A percentile compares a stretch with the other conserved stretches of the same genome.
Evolutionary conservation across 2,113 vertebrate genomes (phyloP).

Genomic region (Cnemophilus loriae): DNA sequence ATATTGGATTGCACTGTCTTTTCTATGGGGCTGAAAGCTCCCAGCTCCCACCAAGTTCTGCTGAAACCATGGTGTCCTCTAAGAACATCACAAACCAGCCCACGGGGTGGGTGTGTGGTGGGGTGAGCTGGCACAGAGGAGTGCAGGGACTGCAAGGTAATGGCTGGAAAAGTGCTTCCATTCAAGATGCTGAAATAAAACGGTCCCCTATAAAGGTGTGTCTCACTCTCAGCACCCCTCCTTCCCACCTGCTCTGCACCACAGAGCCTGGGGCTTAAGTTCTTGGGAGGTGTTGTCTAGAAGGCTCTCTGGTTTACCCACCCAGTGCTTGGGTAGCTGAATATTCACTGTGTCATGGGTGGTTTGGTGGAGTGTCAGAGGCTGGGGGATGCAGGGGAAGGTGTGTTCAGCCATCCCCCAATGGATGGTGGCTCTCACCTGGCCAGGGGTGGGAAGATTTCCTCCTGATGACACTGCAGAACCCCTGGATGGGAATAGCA

Average conservation of each 20-base stretch:
- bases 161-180: not conserved
- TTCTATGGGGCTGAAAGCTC: not conserved
- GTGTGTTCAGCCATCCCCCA: not conserved
- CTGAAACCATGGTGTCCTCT: not conserved
- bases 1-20: not conserved
- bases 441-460: not conserved
- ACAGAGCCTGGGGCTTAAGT: not conserved
- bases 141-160: not conserved
- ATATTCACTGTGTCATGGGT: not conserved
- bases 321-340: not conserved
- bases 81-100: not conserved
- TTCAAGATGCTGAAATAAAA: not conserved
- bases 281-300: not conserved
- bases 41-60: not conserved
- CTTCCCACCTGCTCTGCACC: not conserved
- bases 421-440: not conserved
- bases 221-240: not conserved
- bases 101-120: rapidly evolving
- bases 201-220: not conserved
- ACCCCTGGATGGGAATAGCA: not conserved
- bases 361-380: not conserved
- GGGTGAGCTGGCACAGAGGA: not conserved
- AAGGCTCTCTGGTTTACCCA: not conserved
- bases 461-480: not conserved
- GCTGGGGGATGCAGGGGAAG: not conserved